These are phyloP conservation scores for Ceratoteleas bidentatus DNA, from an alignment of 1,140 invertebrate genomes.

Conservation along the genomic window DNA sequence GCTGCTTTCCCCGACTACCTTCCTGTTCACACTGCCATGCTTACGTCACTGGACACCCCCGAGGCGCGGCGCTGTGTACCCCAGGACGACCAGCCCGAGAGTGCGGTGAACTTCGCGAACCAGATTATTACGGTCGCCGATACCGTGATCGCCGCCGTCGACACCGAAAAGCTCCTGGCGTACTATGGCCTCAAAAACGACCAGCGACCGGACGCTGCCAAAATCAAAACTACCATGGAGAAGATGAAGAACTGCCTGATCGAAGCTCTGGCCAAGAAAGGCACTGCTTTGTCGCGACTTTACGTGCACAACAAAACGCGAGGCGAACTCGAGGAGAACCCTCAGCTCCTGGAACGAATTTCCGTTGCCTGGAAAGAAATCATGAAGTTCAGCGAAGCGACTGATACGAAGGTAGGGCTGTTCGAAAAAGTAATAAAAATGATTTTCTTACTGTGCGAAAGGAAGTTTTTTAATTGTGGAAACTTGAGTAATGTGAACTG, in stretches of 20 bases:
- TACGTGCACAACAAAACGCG: too few species aligned
- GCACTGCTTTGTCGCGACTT: too few species aligned
- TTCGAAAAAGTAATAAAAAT: too few species aligned
- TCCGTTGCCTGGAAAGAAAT: constrained; percentile 86
- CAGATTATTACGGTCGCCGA: constrained; percentile 84
- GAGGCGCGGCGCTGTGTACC: constrained; percentile 81
- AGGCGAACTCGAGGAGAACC: constrained; percentile 67
- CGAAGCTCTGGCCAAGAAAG: too few species aligned
- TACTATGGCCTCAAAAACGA: too few species aligned
- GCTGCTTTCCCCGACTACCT: constrained; percentile 87
- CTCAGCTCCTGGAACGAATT: constrained; percentile 83
- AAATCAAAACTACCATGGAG: too few species aligned
- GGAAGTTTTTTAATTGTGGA: too few species aligned
- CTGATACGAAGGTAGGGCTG: constrained; percentile 87
- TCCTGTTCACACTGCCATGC: constrained; percentile 88
- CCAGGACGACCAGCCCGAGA: constrained; percentile 80
- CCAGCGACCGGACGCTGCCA: too few species aligned
- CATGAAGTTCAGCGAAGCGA: constrained; percentile 89
- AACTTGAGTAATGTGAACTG: too few species aligned
- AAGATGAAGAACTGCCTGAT: too few species aligned
- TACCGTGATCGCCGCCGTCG: constrained; percentile 87
- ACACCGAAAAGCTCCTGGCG: constrained; percentile 88
- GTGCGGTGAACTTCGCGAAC: constrained; percentile 82
- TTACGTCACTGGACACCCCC: constrained; percentile 87
- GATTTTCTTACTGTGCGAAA: too few species aligned